Evolutionary conservation across 2,797 vertebrate species (phyloP).

Genomic region (Rhynchotus rufescens): DNA sequence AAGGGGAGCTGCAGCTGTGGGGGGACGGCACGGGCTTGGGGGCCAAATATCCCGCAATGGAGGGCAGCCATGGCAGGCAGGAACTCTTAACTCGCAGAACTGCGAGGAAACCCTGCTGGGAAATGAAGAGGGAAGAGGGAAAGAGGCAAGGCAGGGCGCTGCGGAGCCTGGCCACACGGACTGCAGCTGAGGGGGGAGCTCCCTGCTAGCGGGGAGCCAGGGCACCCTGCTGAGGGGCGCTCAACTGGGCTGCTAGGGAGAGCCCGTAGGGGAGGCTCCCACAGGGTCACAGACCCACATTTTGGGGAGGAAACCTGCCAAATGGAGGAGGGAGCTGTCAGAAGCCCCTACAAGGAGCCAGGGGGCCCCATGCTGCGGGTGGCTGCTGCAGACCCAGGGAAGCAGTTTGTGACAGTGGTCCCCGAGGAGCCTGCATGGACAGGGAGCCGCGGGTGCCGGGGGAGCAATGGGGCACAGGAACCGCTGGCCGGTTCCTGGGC

Average conservation of each 20-base stretch:
- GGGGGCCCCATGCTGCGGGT: neutral
- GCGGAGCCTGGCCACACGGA: neutral
- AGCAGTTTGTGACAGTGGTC: neutral
- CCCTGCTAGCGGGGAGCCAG: neutral
- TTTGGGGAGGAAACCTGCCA: neutral
- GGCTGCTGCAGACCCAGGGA: neutral
- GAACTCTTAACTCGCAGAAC: neutral
- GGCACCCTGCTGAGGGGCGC: neutral
- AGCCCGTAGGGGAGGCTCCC: neutral
- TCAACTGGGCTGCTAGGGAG: rapidly evolving
- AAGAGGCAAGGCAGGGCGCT: neutral
- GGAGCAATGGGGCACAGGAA: too few relatives aligned
- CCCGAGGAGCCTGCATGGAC: too few relatives aligned
- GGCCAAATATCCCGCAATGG: neutral
- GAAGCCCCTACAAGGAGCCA: neutral
- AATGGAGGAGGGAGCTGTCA: neutral
- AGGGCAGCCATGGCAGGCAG: neutral
- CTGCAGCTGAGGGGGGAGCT: neutral
- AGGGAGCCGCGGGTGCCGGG: too few relatives aligned
- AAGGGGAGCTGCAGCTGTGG: neutral
- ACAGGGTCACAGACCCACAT: neutral
- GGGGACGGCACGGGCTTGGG: neutral
- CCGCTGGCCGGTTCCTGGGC: too few relatives aligned
- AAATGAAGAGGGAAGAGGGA: neutral
- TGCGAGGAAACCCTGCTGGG: neutral